Base-by-base conservation (phyloP, 2,888 invertebrate species). In the Monochamus alternatus region DNA sequence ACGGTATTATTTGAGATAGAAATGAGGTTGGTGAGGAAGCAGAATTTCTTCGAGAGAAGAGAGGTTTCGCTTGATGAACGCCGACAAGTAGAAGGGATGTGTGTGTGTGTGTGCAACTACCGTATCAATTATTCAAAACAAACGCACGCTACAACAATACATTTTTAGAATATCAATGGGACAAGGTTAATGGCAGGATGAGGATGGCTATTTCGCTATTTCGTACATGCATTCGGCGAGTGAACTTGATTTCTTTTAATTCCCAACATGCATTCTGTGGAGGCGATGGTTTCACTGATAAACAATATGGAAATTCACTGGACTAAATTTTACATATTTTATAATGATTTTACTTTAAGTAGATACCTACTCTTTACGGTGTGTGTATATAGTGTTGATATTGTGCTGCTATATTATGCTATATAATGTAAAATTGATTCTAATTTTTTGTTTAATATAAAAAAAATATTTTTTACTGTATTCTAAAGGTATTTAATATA, bases 11-110 rank as follows among this genome's bases (percentile, higher is more conserved):
- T 84, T 84, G 81, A 83, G 84, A 82, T 82, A 85, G 86, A 87
- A 87, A 86, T 85, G 86, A 87, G 86, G 86, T 87, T 87, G 86
- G 78, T 79, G 79, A 82, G 81, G 83, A 84, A 84, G 83, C 81
- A 82, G 83, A 81, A 84, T 81, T 80, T 78, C 79, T 80, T 81
- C 78, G 78, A 76, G 79, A 78, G 78, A 72, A 80, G 81, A 84
- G 83, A 81, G 84, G 85, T 85, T 85, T 85, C 85, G 86, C 83
- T 82, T 78, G 80, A 80, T 81, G 84, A 83, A 84, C 78, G 77
- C 70, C 80, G 78, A 80, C 78, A 80, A 74, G 80, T 76, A 80
- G 83, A 79, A 81, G 82, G 79, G 78, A 80, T 51, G 68, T 68
- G 58, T 60, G 71, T 77, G 67, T 78, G 82, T 80, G 81, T 80